Evolutionary conservation across 2,113 vertebrate genomes (phyloP), one percentile per base, ranked within the genome.

Genomic region (Muntiacus reevesi): DNA sequence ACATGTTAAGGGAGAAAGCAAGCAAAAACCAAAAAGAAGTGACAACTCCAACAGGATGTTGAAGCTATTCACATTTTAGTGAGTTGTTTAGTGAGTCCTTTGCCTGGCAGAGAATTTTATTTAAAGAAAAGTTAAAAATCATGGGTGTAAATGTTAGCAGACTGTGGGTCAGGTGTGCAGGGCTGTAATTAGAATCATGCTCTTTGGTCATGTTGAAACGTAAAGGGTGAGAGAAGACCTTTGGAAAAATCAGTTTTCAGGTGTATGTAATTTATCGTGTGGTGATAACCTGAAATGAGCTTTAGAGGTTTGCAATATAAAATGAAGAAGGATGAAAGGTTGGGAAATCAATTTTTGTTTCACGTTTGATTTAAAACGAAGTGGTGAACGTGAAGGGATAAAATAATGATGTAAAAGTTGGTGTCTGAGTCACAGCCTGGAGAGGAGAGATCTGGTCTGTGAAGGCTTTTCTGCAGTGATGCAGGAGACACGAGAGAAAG

Each of bases 321-420:
- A 95, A 83, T 78, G 81, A 89, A 23, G 78, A 59, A 90, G 85
- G 30, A 57, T 52, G 36, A 64, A 87, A 82, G 36, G 5, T 43
- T 76, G 36, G 11, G 50, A 76, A 93, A 92, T 83, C 54, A 86
- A 67, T 11, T 95, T 96, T 88, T 57, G 15, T 12, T 96, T 91
- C 60, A 90, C 25, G 7, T 95, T 92, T 88, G 36, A 50, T 87
- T 97, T 64, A 92, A 96, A 95, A 97, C 33, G 7, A 86, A n/a
- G 19, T 60, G 30, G 25, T 95, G 30, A 67, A 95, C 47, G 11
- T 60, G 1, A 88, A 85, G 76, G 13, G 14, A 30, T 79, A 50
- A 93, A 59, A 30, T 93, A 60, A 57, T 95, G 71, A 89, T 83
- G 92, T 89, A 92, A 59, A 95, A 94, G 30, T 82, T 93, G 62